These are phyloP conservation scores for Spongia lamella DNA, from an alignment of 37 sponge, comb jelly and placozoan genomes.

Conservation along the genomic window DNA sequence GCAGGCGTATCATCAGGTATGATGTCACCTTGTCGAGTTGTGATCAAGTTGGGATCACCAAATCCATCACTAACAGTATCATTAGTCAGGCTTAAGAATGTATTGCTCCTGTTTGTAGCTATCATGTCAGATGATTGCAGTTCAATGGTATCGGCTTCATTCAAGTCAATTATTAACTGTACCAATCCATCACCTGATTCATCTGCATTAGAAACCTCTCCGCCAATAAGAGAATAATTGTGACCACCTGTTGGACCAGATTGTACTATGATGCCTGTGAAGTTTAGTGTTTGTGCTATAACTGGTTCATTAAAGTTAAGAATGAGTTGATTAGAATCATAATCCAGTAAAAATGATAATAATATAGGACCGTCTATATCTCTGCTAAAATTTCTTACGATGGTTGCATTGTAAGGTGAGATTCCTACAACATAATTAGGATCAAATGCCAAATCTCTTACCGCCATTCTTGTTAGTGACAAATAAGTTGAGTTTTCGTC, in stretches of 20 bases:
- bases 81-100: conserved; percentile 43
- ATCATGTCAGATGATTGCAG: conserved; percentile 53
- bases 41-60: conserved; percentile 40
- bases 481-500: conserved; percentile 66
- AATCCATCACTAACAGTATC: conserved; percentile 61
- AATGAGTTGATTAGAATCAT: conserved; percentile 58
- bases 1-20: conserved; percentile 36
- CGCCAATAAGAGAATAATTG: conserved; percentile 74
- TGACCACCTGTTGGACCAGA: conserved; percentile 11
- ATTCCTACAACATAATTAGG: conserved; percentile 58
- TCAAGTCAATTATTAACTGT: conserved; percentile 51
- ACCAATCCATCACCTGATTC: conserved; percentile 31
- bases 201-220: conserved; percentile 39
- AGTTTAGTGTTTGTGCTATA: conserved; percentile 59
- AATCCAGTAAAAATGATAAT: conserved; percentile 59
- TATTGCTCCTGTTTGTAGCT: conserved; percentile 36
- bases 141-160: conserved; percentile 52
- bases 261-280: conserved; percentile 56
- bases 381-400: conserved; percentile 59
- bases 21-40: not conserved
- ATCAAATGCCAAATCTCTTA: conserved; percentile 69
- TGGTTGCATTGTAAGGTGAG: conserved; percentile 36
- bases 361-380: conserved; percentile 75
- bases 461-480: conserved; percentile 32
- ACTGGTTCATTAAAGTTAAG: conserved; percentile 88